Conservation (phyloP, 2,113 vertebrate species). For the Rhadina sibilatrix region DNA sequence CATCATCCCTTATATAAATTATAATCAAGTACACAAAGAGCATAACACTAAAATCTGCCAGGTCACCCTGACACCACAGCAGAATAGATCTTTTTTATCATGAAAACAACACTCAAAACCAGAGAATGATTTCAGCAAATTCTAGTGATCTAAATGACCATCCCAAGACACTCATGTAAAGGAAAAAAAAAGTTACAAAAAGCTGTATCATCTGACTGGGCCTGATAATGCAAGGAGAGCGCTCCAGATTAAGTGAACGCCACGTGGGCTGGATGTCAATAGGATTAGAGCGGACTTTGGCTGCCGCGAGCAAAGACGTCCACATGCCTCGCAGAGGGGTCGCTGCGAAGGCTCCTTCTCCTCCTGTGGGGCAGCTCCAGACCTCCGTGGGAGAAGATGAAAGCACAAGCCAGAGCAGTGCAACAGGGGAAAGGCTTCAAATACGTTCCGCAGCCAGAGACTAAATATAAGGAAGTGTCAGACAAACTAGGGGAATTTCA, state of each 20-base stretch:
- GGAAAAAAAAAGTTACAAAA: not conserved
- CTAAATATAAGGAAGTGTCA: constrained; percentile 49
- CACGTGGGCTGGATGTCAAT: constrained; percentile 46
- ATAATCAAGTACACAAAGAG: not conserved
- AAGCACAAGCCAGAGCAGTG: not conserved
- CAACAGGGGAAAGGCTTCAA: constrained; percentile 10
- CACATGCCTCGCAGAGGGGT: not conserved
- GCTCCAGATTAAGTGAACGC: constrained; percentile 13
- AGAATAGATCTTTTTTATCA: not conserved
- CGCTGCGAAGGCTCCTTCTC: not conserved
- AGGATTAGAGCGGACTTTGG: constrained; percentile 22
- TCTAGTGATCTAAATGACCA: not conserved
- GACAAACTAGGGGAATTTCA: constrained; percentile 14
- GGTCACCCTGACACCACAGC: not conserved
- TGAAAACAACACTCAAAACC: not conserved
- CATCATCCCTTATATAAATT: not conserved
- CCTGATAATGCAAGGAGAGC: not conserved
- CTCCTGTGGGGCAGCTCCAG: not conserved
- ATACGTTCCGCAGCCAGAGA: constrained; percentile 7
- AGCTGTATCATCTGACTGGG: not conserved
- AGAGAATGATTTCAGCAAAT: not conserved
- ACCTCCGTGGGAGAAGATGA: not conserved
- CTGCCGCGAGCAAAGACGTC: not conserved
- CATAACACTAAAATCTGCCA: not conserved
- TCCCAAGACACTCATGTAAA: not conserved